Evolutionary conservation across 2,113 vertebrate genomes (phyloP).

Genomic region (Nerophis lumbriciformis): DNA sequence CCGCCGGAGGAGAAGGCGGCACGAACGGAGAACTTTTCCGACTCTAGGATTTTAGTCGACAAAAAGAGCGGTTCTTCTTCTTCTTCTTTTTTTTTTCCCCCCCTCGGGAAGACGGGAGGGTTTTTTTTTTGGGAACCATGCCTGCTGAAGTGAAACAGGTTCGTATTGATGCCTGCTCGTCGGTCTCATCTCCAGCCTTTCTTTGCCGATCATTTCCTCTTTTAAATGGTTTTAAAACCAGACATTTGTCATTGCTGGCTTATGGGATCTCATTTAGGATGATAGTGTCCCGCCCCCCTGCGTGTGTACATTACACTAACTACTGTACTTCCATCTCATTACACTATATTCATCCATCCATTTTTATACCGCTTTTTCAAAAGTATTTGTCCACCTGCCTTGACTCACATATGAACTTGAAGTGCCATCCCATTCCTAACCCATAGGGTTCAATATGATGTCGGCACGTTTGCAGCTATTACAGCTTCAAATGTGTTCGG

Average conservation of each 20-base stretch:
- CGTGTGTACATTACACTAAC: not conserved
- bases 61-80: slow-evolving; percentile 28
- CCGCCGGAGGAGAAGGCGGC: slow-evolving; percentile 44
- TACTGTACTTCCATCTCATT: not conserved
- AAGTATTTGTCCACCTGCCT: no score
- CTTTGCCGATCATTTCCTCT: no score
- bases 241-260: not conserved
- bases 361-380: no score
- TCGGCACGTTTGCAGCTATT: no score
- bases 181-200: not conserved
- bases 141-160: slow-evolving; percentile 87
- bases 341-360: no score
- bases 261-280: slow-evolving; percentile 27
- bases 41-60: slow-evolving; percentile 38
- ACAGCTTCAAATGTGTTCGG: no score
- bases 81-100: slow-evolving; percentile 1
- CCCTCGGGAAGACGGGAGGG: slow-evolving; percentile 32
- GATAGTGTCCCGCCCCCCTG: slow-evolving; percentile 9
- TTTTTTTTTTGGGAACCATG: slow-evolving; percentile 63
- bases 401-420: no score
- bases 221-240: slow-evolving; percentile 1
- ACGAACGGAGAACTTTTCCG: slow-evolving; percentile 46
- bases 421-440: no score
- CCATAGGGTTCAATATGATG: no score
- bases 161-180: slow-evolving; percentile 52